A percentile compares a stretch with the other conserved stretches of the same genome.
phyloP scores from a whole-genome alignment of 2,797 vertebrate genomes.

The Adelosebastes latens region DNA sequence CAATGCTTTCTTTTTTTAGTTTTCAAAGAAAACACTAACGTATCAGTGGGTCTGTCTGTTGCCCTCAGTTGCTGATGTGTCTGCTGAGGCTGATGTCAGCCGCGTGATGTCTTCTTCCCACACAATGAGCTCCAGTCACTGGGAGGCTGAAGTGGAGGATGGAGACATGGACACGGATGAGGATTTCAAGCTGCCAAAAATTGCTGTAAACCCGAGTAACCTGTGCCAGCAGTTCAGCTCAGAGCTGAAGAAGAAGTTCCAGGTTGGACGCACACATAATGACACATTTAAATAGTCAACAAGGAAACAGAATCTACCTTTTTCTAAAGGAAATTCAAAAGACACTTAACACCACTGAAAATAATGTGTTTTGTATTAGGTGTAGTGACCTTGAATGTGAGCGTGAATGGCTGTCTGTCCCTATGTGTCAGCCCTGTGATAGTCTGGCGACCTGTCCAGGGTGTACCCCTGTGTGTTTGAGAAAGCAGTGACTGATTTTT shows the following conservation, averaged over 20 bases:
- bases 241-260: conserved; percentile 86
- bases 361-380: background rate
- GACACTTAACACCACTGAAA: background rate
- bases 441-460: too few relatives aligned
- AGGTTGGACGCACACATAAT: conserved; percentile 73
- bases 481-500: background rate
- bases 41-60: conserved; percentile 7
- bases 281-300: background rate
- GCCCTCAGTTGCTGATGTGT: conserved; percentile 46
- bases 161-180: conserved; percentile 55
- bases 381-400: background rate
- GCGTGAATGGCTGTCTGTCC: too few relatives aligned
- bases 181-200: conserved; percentile 72
- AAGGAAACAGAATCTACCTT: background rate
- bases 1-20: background rate
- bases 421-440: too few relatives aligned
- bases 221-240: conserved; percentile 85
- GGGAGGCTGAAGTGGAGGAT: conserved; percentile 48
- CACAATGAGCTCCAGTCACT: conserved; percentile 56
- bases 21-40: background rate
- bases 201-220: conserved; percentile 55
- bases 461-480: background rate
- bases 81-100: conserved; percentile 48
- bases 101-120: conserved; percentile 44
- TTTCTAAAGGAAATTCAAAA: background rate